Base-by-base conservation (phyloP, 2,113 vertebrate species). In the Centropus unirufus region DNA sequence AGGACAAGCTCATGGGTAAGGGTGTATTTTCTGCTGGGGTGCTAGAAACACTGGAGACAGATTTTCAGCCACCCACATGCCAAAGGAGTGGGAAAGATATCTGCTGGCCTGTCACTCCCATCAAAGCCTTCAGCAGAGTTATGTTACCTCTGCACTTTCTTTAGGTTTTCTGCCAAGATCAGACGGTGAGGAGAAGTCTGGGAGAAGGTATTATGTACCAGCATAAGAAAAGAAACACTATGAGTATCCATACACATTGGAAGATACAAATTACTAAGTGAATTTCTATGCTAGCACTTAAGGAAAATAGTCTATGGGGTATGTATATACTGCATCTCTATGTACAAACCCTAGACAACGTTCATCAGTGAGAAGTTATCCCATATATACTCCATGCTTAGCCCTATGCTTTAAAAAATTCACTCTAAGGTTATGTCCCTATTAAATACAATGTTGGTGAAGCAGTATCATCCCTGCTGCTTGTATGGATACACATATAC, bases 141-240 rank as follows among this genome's bases (percentile, higher is more conserved):
- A 20, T 5, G 12, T 12, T 62, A 54, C 19, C 4, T 8, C 49
- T 77, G n/a, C 7, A 69, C 18, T 15, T 83, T 79, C 69, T 44
- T 44, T 12, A 84, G 11, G 51, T 51, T 84, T 66, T 49, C 36
- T 86, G 29, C 24, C n/a, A n/a, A 70, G 34, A 42, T 36, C 1
- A 0, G 54, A 42, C 14, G 24, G 23, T 20, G 46, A 51, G 58
- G 26, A 46, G 47, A 75, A 36, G 10, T 57, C 16, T 73, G 14
- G 22, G 34, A 12, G 73, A 9, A 73, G 24, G 5, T 76, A 54
- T 52, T 68, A 51, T 2, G 6, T 6, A 30, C 5, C 5, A 78
- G 27, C 4, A 0, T 2, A 34, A 12, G 52, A 21, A 30, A 44
- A 40, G 24, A 39, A 7, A 0, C 6, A 26, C 3, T 66, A 66